Evolutionary conservation across 1,140 invertebrate genomes (phyloP).

Genomic region (Temnothorax longispinosus): DNA sequence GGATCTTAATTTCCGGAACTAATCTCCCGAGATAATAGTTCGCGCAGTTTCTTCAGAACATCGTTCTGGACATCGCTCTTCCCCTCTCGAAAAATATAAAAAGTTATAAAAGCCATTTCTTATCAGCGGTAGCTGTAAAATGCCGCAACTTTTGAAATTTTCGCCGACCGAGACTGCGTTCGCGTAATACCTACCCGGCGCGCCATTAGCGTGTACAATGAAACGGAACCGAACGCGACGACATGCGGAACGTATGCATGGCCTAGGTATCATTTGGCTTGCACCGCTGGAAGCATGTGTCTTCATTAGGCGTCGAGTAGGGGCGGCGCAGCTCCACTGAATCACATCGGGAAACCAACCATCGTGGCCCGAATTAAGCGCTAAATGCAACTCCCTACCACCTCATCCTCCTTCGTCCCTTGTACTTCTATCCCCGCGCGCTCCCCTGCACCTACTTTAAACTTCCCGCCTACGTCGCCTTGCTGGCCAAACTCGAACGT

Average conservation of each 20-base stretch:
- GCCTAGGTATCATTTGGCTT: constrained; percentile 80
- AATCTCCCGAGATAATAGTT: constrained; percentile 1
- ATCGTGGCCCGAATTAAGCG: constrained; percentile 80
- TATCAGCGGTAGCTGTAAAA: not conserved
- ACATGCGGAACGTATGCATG: constrained; percentile 78
- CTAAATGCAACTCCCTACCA: constrained; percentile 77
- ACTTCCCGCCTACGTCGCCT: constrained; percentile 67
- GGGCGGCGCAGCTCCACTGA: constrained; percentile 78
- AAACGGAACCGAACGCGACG: constrained; percentile 76
- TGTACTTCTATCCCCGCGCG: constrained; percentile 32
- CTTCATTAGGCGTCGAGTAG: constrained; percentile 79
- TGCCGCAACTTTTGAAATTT: constrained; percentile 54
- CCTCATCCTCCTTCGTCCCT: not conserved
- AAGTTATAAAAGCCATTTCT: constrained; percentile 12
- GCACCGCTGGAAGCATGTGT: constrained; percentile 79
- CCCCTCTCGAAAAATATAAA: not conserved
- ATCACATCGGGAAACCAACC: constrained; percentile 80
- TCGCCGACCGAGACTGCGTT: constrained; percentile 7
- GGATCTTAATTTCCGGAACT: constrained; percentile 48
- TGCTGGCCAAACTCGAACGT: constrained; percentile 64
- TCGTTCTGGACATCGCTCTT: not conserved
- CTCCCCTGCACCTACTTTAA: constrained; percentile 62
- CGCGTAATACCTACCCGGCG: constrained; percentile 33
- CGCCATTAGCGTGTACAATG: constrained; percentile 78
- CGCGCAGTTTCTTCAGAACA: not conserved